Percentiles rank a stretch among this genome's conserved stretches.
phyloP scores from a whole-genome alignment of 2,888 invertebrate species.

The Graphium colonna region DNA sequence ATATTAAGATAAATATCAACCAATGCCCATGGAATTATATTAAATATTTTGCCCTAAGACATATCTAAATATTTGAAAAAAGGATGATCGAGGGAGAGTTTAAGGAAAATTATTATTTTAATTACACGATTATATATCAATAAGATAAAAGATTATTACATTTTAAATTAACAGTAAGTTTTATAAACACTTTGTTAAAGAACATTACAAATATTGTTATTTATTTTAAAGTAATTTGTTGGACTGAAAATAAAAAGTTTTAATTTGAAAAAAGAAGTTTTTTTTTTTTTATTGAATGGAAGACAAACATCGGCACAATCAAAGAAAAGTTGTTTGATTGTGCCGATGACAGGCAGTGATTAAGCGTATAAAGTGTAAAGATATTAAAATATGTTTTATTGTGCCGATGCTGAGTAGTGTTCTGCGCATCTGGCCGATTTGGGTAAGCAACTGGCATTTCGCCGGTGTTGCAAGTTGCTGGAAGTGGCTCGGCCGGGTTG shows the following conservation, averaged over 20 bases:
- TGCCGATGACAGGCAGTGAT: too few relatives aligned
- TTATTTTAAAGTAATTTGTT: conserved; percentile 28
- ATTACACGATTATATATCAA: too few relatives aligned
- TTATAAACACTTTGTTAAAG: neutral
- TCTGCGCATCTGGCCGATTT: conserved; percentile 7
- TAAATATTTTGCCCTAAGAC: too few relatives aligned
- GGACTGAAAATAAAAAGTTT: conserved; percentile 22
- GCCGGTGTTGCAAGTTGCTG: conserved; percentile 26
- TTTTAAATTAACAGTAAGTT: neutral
- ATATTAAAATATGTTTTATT: neutral
- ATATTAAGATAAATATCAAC: too few relatives aligned
- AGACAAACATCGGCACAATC: too few relatives aligned
- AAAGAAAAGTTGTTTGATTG: too few relatives aligned
- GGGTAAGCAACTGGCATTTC: conserved; percentile 27
- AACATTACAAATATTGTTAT: conserved; percentile 17
- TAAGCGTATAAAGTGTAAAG: neutral
- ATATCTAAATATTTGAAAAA: too few relatives aligned
- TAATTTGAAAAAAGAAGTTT: conserved; percentile 8
- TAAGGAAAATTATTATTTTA: too few relatives aligned
- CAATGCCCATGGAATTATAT: too few relatives aligned
- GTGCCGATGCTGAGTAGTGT: neutral
- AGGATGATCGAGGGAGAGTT: too few relatives aligned
- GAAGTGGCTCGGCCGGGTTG: conserved; percentile 29
- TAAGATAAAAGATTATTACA: too few relatives aligned
- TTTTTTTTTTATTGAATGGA: too few relatives aligned